Evolutionary conservation across 2,888 invertebrate species (phyloP), one percentile per base, ranked within the genome.

Genomic region (Microctonus hyperodae): DNA sequence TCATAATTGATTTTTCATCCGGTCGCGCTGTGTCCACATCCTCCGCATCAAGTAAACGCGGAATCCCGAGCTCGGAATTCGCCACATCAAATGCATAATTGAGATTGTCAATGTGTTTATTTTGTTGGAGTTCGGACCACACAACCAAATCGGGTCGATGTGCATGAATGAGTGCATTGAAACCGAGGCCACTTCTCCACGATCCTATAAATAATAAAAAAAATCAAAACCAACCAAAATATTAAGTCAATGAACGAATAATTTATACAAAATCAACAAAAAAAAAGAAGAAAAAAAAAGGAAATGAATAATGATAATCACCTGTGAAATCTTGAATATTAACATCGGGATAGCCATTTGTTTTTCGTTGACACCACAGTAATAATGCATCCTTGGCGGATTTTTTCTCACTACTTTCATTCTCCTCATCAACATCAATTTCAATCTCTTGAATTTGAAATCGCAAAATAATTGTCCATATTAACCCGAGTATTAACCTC

Each of bases 401-500:
- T 85, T 96, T 96, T 88, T 97, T 97, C 86, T 98, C 98, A 31
- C 96, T 96, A 73, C 96, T 96, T 83, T 95, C 97, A 82, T 96
- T 95, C 81, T 96, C 96, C 86, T 97, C 96, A 81, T 96, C 96
- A 84, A 96, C 96, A 85, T 97, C 96, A 77, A 97, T 97, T 86
- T 96, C 97, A 78, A 97, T 97, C 88, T 97, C 97, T 85, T 97
- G 98, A 78, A 99, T 99, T 89, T 98, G 98, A 88, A 99, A 99
- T 70, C 98, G 88, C 74, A 99, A 88, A 86, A 99, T 99, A 81
- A 99, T 99, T 69, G 98, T 99, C 98, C 98, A 99, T 76, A 99
- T 97, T 62, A 99, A 89, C 76, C 98, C 98, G 73, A 99, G 90
- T 83, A 98, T 99, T 73, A 99, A 89, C 59, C 97, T 89, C 51